Conservation (phyloP, 1,140 invertebrate genomes). For the Ylistrum balloti region DNA sequence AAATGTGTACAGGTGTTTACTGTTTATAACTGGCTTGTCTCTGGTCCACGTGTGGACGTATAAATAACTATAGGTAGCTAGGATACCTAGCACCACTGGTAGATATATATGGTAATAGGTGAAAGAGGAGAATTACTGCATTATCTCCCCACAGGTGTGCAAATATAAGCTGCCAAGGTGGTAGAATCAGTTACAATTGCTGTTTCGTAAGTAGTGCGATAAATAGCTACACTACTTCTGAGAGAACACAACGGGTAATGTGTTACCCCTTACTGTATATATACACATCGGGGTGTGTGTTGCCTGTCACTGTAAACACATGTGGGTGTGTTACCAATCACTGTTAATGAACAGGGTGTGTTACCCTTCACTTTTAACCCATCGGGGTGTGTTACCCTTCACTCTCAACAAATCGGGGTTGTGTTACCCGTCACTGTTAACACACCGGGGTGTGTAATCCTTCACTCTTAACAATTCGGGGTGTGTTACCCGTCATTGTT, state of each 20-base stretch:
- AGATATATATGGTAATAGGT: slow-evolving; percentile 30
- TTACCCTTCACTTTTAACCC: no score
- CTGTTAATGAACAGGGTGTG: no score
- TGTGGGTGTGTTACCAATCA: no score
- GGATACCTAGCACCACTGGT: background rate
- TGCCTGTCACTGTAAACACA: background rate
- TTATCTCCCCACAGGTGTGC: slow-evolving; percentile 16
- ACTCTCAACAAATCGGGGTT: no score
- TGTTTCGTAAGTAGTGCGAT: background rate
- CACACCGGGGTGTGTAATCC: no score
- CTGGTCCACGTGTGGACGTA: slow-evolving; percentile 9
- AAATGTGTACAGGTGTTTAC: slow-evolving; percentile 15
- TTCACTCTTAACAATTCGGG: no score
- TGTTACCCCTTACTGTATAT: background rate
- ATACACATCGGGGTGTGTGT: background rate
- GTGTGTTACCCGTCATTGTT: no score
- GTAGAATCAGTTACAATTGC: background rate
- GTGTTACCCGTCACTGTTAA: no score
- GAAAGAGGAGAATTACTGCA: background rate
- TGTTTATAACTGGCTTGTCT: background rate
- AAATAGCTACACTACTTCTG: background rate
- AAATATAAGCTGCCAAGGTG: slow-evolving; percentile 18
- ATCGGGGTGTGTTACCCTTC: no score
- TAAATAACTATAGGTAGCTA: slow-evolving; percentile 27
- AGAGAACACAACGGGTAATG: background rate